phyloP scores from a whole-genome alignment of 2,888 invertebrate species.

The Dryococelus australis region DNA sequence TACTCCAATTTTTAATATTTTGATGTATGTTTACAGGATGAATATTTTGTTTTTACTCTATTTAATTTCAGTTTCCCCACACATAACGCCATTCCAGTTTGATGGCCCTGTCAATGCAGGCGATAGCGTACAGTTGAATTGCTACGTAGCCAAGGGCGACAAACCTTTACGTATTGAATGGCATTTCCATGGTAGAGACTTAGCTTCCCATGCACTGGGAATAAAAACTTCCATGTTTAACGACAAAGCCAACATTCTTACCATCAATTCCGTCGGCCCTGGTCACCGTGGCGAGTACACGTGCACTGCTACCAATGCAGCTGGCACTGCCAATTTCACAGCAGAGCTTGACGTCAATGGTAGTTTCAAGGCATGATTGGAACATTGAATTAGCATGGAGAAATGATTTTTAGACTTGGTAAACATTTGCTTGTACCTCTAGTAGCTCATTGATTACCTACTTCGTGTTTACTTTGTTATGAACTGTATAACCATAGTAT shows the following conservation, averaged over 20 bases:
- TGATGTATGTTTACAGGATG: background rate
- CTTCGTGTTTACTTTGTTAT: background rate
- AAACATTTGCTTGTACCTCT: background rate
- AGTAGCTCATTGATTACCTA: background rate
- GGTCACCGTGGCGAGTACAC: conserved; percentile 69
- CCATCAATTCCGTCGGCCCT: conserved; percentile 49
- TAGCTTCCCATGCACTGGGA: conserved; percentile 51
- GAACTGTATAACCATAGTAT: background rate
- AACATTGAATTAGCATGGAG: background rate
- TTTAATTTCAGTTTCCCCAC: conserved; percentile 47
- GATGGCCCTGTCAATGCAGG: conserved; percentile 56
- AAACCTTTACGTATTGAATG: conserved; percentile 51
- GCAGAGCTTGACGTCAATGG: conserved; percentile 65
- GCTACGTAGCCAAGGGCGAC: conserved; percentile 55
- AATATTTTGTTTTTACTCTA: background rate
- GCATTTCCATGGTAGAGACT: conserved; percentile 51
- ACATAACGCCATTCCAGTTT: conserved; percentile 53
- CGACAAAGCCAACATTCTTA: conserved; percentile 57
- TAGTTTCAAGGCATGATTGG: conserved; percentile 51
- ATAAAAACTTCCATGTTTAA: conserved; percentile 56
- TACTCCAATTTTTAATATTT: background rate
- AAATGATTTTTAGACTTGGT: conserved; percentile 8
- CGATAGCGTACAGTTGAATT: conserved; percentile 53
- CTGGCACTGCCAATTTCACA: conserved; percentile 68
- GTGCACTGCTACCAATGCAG: conserved; percentile 76